A percentile compares a stretch with the other conserved stretches of the same genome.
Evolutionary conservation across 2,113 vertebrate species (phyloP).

Genomic region (Lonchura striata): DNA sequence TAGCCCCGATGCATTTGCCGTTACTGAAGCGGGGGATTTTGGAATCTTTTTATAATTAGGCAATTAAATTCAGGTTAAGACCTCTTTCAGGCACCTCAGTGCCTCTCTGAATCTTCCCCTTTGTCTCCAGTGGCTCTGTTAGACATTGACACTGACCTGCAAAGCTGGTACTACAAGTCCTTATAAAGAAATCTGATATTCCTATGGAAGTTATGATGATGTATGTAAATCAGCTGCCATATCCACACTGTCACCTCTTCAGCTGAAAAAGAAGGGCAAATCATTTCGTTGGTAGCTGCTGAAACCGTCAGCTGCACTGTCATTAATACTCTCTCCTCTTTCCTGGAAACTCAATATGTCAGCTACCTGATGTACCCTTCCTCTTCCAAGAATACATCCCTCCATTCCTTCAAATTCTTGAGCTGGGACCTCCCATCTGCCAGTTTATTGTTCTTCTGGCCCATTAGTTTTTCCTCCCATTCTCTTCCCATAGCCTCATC

Average conservation of each 20-base stretch:
- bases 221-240: slow-evolving; percentile 20
- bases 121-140: neutral
- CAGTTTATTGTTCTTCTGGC: slow-evolving; percentile 49
- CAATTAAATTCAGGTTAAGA: slow-evolving; percentile 32
- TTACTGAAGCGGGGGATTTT: slow-evolving; percentile 9
- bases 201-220: slow-evolving; percentile 33
- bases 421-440: slow-evolving; percentile 45
- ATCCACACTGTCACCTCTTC: slow-evolving; percentile 22
- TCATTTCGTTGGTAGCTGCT: slow-evolving; percentile 39
- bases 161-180: slow-evolving; percentile 26
- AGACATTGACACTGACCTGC: neutral
- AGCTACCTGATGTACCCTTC: slow-evolving; percentile 70
- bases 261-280: slow-evolving; percentile 56
- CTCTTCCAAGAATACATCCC: slow-evolving; percentile 59
- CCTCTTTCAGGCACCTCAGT: neutral
- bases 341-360: slow-evolving; percentile 57
- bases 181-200: slow-evolving; percentile 20
- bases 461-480: neutral
- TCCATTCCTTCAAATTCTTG: slow-evolving; percentile 61
- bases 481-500: neutral
- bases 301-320: slow-evolving; percentile 60
- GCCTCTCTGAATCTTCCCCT: neutral
- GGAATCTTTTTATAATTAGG: slow-evolving; percentile 13
- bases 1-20: neutral
- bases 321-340: slow-evolving; percentile 44